Evolutionary conservation across 2,797 vertebrate genomes (phyloP).

Genomic region (Catostomus latipinnis): DNA sequence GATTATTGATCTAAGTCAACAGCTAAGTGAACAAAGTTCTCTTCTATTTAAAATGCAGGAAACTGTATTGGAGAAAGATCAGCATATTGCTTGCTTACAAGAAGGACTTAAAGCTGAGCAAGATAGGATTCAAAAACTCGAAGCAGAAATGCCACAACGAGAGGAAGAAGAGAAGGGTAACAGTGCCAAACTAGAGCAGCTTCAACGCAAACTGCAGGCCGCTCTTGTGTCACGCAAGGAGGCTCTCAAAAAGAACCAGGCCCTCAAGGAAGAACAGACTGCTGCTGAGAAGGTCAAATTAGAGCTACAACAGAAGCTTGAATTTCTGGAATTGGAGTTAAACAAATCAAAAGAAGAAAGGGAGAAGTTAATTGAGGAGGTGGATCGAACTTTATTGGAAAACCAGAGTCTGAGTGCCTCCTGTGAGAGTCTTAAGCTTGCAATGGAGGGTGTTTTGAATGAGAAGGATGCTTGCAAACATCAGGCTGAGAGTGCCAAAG

Average conservation of each 20-base stretch:
- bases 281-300: conserved; percentile 69
- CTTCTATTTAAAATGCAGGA: conserved; percentile 77
- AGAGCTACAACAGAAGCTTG: conserved; percentile 74
- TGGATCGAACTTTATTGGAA: conserved; percentile 84
- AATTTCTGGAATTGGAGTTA: conserved; percentile 68
- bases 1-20: conserved; percentile 77
- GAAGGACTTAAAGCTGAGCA: conserved; percentile 80
- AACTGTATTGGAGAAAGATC: conserved; percentile 83
- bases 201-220: conserved; percentile 93
- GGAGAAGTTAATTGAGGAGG: conserved; percentile 83
- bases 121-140: conserved; percentile 79
- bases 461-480: conserved; percentile 85
- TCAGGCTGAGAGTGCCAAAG: conserved; percentile 78
- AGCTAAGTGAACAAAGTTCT: conserved; percentile 81
- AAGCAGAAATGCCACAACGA: conserved; percentile 79
- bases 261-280: conserved; percentile 84
- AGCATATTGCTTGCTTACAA: conserved; percentile 77
- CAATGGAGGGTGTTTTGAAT: conserved; percentile 80
- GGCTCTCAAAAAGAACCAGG: conserved; percentile 87
- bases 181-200: conserved; percentile 79
- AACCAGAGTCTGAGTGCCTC: conserved; percentile 87
- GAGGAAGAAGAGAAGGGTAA: conserved; percentile 79
- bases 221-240: conserved; percentile 96
- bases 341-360: conserved; percentile 82
- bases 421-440: conserved; percentile 90